phyloP scores from a whole-genome alignment of 2,113 vertebrate species.

The Oceanites oceanicus region DNA sequence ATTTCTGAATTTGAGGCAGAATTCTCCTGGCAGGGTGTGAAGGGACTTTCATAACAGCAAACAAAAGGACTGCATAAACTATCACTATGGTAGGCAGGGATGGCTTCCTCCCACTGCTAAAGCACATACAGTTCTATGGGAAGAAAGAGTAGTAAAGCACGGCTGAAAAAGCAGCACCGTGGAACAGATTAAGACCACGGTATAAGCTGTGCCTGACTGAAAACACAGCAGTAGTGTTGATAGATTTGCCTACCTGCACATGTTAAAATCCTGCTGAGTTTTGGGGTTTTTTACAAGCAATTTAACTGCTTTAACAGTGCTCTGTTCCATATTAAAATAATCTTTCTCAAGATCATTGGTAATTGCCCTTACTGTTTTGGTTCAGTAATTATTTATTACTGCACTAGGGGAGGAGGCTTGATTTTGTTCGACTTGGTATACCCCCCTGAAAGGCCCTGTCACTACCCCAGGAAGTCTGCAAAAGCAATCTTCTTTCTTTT shows the following conservation, averaged over 20 bases:
- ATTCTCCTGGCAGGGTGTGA: background rate
- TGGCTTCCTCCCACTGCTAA: background rate
- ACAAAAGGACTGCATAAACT: background rate
- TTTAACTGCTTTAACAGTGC: background rate
- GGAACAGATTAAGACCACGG: background rate
- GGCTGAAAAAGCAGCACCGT: background rate
- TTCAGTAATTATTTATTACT: slow-evolving; percentile 5
- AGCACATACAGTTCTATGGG: background rate
- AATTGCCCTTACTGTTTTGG: background rate
- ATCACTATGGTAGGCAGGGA: background rate
- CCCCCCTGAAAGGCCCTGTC: background rate
- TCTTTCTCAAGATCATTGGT: background rate
- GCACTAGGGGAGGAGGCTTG: background rate
- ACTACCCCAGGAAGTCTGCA: background rate
- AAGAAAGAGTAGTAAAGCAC: background rate
- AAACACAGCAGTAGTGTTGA: background rate
- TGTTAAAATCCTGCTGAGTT: background rate
- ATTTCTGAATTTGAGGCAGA: background rate
- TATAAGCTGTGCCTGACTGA: background rate
- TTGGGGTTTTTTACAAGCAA: background rate
- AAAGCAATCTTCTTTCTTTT: background rate
- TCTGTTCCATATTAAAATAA: background rate
- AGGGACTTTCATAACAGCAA: background rate
- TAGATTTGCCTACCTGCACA: background rate
- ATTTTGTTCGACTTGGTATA: background rate